Evolutionary conservation across 1,140 invertebrate genomes (phyloP).

Genomic region (Aphidius gifuensis): DNA sequence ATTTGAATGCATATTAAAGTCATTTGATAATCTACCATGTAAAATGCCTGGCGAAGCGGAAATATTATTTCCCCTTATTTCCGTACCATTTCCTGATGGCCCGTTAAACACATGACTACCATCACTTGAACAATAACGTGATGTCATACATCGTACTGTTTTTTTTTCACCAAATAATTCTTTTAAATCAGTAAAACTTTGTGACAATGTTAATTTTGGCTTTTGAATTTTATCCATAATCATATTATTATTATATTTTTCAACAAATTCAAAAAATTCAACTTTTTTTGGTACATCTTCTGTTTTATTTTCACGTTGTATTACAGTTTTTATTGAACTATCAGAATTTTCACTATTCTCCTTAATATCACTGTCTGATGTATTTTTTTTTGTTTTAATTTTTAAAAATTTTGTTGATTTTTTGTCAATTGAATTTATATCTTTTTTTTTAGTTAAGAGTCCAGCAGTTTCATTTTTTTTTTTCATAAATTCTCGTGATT

Average conservation of each 20-base stretch:
- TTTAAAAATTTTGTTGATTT: slow-evolving; percentile 52
- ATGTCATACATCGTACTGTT: slow-evolving; percentile 33
- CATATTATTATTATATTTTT: slow-evolving; percentile 33
- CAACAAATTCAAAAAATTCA: slow-evolving; percentile 73
- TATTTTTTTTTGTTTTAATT: slow-evolving; percentile 51
- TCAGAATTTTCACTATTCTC: slow-evolving; percentile 65
- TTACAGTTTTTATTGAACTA: slow-evolving; percentile 64
- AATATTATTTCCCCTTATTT: slow-evolving; percentile 36
- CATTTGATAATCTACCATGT: slow-evolving; percentile 31
- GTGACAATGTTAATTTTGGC: slow-evolving; percentile 55
- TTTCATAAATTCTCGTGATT: slow-evolving; percentile 40
- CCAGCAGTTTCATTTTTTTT: too few species aligned
- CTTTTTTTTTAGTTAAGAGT: too few species aligned
- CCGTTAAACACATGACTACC: too few species aligned
- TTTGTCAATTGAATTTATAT: slow-evolving; percentile 27
- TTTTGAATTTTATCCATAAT: slow-evolving; percentile 38
- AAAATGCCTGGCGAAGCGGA: slow-evolving; percentile 41
- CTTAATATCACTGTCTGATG: slow-evolving; percentile 62
- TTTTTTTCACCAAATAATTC: slow-evolving; percentile 74
- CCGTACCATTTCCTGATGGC: slow-evolving; percentile 18
- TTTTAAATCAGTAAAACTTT: slow-evolving; percentile 72
- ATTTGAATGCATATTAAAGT: slow-evolving; percentile 36
- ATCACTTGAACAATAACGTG: slow-evolving; percentile 16
- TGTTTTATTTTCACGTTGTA: slow-evolving; percentile 49
- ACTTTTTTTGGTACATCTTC: slow-evolving; percentile 70